Conservation (phyloP, 2,113 vertebrate genomes). For the Platichthys flesus region DNA sequence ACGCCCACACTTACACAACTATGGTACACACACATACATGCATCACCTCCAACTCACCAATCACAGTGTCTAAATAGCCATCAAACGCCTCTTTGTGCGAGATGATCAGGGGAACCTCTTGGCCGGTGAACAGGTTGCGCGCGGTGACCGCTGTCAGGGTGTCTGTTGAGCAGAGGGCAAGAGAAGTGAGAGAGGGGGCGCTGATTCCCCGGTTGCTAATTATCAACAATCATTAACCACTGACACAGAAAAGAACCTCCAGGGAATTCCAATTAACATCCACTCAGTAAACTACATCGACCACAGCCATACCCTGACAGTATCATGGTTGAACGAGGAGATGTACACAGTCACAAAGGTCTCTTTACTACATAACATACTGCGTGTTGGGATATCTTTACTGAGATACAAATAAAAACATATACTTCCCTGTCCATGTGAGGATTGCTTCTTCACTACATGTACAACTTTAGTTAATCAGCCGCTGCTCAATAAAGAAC, state of each 20-base stretch:
- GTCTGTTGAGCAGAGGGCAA: slow-evolving; percentile 80
- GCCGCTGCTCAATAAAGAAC: neutral
- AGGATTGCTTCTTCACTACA: neutral
- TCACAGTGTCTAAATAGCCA: slow-evolving; percentile 87
- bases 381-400: slow-evolving; percentile 5
- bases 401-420: neutral
- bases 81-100: slow-evolving; percentile 83
- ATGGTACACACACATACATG: neutral
- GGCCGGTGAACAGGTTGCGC: slow-evolving; percentile 87
- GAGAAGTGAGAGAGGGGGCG: slow-evolving; percentile 53
- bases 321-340: neutral
- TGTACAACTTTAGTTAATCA: slow-evolving; percentile 4
- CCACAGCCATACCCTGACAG: slow-evolving; percentile 5
- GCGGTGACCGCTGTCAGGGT: slow-evolving; percentile 88
- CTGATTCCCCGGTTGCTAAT: slow-evolving; percentile 53
- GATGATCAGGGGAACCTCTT: slow-evolving; percentile 91
- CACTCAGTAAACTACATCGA: neutral
- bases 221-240: slow-evolving; percentile 57
- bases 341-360: neutral
- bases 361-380: neutral
- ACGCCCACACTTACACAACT: neutral
- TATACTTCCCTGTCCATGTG: neutral
- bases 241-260: slow-evolving; percentile 18
- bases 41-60: slow-evolving; percentile 82
- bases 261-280: slow-evolving; percentile 70